Base-by-base conservation (phyloP, 1,140 invertebrate species). In the Orius insidiosus region DNA sequence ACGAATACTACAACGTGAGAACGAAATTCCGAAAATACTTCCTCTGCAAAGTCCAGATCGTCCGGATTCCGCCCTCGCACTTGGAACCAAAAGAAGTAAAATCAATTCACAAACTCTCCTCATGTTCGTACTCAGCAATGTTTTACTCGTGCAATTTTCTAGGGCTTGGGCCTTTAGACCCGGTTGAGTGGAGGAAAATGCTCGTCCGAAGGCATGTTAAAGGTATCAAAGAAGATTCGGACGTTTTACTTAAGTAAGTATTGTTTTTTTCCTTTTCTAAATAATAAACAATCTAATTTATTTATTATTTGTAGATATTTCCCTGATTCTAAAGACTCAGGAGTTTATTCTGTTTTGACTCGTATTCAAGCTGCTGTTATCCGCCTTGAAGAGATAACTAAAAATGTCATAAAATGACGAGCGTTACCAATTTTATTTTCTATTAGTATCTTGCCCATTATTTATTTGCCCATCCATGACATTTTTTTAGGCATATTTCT, bases 351-450 rank as follows among this genome's bases (percentile, higher is more conserved):
- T 7, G 34, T 48, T n/a, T 24, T 48, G 6, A 40, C 9, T n/a
- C 33, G 47, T n/a, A 48, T 48, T 31, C 39, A 40, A 19, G 34
- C 39, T 4, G 19, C 41, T n/a, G 41, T 48, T 11, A 33, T 15
- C 35, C 35, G 47, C 7, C 39, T 48, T 13, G 39, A 48, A 43
- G 37, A 43, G 24, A 32, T 40, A 15, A 48, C 47, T 4, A n/a
- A 36, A 13, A 40, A 19, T 38, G 24, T 38, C 35, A 11, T 36
- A 15, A 15, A 36, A 24, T 24, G 24, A 24, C 24, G 24, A 24
- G 24, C 24, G 24, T 24, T 24, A 24, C 24, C 24, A 24, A 24
- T 24, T 24, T 24, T 24, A 24, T 24, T 24, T 24, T 24, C 7
- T 24, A 24, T 24, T 24, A 4, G 24, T 24, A 24, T 24, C 24